Conservation (phyloP, 2,797 vertebrate species). For the Psittacula derbiana region DNA sequence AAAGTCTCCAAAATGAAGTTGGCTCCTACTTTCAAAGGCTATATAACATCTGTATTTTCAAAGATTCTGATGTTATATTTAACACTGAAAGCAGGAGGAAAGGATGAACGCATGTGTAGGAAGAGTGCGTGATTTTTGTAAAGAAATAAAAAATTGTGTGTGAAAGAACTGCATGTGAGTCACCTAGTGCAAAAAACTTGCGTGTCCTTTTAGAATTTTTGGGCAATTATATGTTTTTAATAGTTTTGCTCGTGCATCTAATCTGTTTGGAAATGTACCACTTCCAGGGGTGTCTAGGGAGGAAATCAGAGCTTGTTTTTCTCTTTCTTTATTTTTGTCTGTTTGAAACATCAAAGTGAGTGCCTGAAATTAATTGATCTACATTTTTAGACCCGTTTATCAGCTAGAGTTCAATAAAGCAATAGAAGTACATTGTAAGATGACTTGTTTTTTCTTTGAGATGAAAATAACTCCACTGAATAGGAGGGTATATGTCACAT, state of each 20-base stretch:
- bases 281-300: background rate
- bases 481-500: background rate
- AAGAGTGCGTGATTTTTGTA: background rate
- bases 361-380: background rate
- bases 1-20: background rate
- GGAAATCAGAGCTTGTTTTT: background rate
- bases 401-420: background rate
- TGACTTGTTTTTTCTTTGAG: background rate
- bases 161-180: background rate
- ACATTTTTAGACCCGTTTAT: background rate
- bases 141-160: background rate
- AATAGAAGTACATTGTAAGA: background rate
- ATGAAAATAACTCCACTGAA: background rate
- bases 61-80: background rate
- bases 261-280: background rate
- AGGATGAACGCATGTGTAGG: background rate
- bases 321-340: background rate
- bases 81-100: background rate
- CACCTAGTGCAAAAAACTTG: background rate
- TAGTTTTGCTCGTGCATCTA: background rate
- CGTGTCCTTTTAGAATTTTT: background rate
- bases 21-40: background rate
- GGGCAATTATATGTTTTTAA: background rate
- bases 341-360: background rate
- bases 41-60: background rate